Base-by-base conservation (phyloP, 2,888 invertebrate genomes). In the Limulus polyphemus region DNA sequence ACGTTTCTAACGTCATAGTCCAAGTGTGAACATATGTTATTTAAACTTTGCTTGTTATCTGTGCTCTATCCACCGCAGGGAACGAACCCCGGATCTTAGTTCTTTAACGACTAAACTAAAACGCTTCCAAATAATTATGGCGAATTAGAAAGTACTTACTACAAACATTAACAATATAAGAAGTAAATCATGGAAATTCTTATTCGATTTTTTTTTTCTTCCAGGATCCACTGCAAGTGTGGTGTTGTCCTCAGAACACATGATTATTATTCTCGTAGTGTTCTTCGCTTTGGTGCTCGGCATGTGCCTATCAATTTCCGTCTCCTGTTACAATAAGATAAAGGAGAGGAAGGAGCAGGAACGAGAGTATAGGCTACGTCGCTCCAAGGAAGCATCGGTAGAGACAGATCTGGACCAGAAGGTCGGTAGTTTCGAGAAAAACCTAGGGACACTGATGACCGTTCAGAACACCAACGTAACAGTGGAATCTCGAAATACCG, bases 251-350 rank as follows among this genome's bases (percentile, higher is more conserved):
- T 71, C 73, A 16, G 70, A 74, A 65, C 74, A 91, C 75, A 88
- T 92, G 74, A 79, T 88, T 74, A 87, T 90, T 72, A 92, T 93
- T 68, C 83, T 93, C 74, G 83, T 90, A 47, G 87, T 93, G 62
- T 92, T 92, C 76, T 87, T 88, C 46, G 78, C 90, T 62, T 90
- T 93, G 67, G 81, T 93, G 60, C 85, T 87, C 54, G 90, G 90
- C 47, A 89, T 93, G 87, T 87, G 88, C 73, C 84, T 88, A 74
- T 88, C 90, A 54, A 90, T 92, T 77, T 81, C 91, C 67, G 88
- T 88, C 78, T 91, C 90, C 74, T 92, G 92, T 77, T 82, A 88
- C 69, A 82, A 86, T 70, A 92, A 93, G 75, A 82, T 93, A 50
- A 83, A 89, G 72, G 84, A 87, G 54, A 62, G 71, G 12, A 56